phyloP scores from a whole-genome alignment of 2,113 vertebrate species.

The Oreamnos americanus region DNA sequence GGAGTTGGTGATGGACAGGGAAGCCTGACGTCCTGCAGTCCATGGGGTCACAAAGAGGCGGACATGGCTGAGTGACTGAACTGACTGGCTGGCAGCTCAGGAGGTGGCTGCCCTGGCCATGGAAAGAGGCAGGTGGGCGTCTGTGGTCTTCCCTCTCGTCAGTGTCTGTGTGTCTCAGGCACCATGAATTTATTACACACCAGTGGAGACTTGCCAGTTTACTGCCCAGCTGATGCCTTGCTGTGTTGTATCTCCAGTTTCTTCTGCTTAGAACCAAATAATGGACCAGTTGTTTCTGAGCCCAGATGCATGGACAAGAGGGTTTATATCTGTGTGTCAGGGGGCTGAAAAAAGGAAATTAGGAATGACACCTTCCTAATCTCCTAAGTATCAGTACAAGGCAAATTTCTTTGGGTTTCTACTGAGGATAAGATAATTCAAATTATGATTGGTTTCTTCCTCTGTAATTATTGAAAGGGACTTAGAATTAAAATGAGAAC shows the following conservation, averaged over 20 bases:
- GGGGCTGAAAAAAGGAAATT: not conserved
- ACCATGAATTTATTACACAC: constrained; percentile 28
- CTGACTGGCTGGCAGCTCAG: not conserved
- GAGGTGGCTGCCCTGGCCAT: not conserved
- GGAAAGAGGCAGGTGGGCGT: not conserved
- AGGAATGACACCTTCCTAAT: constrained; percentile 62
- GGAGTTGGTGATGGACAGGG: not conserved
- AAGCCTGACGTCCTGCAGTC: not conserved
- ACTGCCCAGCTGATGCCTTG: constrained; percentile 59
- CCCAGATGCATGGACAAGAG: constrained; percentile 52
- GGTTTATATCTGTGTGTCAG: not conserved
- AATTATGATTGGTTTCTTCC: constrained; percentile 49
- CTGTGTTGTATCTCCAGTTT: constrained; percentile 51
- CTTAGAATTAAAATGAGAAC: constrained; percentile 64
- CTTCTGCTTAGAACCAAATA: constrained; percentile 63
- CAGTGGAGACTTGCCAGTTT: constrained; percentile 2
- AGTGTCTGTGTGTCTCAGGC: not conserved
- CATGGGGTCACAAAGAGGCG: not conserved
- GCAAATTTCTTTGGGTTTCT: constrained; percentile 69
- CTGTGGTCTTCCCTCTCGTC: not conserved
- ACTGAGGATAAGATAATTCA: constrained; percentile 53
- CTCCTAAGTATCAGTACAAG: constrained; percentile 59
- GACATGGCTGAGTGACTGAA: not conserved
- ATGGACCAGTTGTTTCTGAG: constrained; percentile 62
- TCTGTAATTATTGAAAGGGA: not conserved